Percentiles rank a stretch among this genome's conserved stretches.
Conservation (phyloP, 2,797 vertebrate genomes). For the Clarias pachynema region DNA sequence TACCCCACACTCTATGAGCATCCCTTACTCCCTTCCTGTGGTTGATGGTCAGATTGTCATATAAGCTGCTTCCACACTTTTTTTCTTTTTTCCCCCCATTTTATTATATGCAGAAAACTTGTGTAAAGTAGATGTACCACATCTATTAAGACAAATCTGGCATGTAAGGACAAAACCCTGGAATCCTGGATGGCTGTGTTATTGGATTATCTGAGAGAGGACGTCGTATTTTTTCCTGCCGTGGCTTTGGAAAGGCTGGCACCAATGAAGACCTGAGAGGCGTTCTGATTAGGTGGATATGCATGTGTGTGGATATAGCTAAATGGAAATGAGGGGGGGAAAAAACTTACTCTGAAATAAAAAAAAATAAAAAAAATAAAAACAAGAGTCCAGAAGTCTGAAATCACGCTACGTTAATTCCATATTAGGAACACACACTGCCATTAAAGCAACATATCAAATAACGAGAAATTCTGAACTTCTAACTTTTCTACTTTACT, state of each 20-base stretch:
- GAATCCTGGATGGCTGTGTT: slow-evolving; percentile 22
- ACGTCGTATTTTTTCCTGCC: slow-evolving; percentile 8
- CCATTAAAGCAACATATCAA: no score
- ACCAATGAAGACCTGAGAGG: slow-evolving; percentile 71
- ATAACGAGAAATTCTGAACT: not conserved
- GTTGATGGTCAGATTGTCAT: slow-evolving; percentile 17
- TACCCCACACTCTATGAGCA: not conserved
- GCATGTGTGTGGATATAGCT: slow-evolving; percentile 54
- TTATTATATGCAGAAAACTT: not conserved
- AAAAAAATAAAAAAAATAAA: not conserved
- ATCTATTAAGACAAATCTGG: slow-evolving; percentile 21
- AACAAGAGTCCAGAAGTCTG: not conserved
- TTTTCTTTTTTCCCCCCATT: no score
- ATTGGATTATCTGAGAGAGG: not conserved
- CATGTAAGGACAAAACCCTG: slow-evolving; percentile 17
- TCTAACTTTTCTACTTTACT: not conserved
- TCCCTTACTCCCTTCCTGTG: not conserved
- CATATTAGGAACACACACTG: no score
- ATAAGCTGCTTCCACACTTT: not conserved
- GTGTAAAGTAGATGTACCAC: not conserved
- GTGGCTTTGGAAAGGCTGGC: slow-evolving; percentile 50
- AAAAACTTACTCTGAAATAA: not conserved
- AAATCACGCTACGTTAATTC: not conserved
- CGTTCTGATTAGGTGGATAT: slow-evolving; percentile 70
- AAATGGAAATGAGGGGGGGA: not conserved